phyloP scores from a whole-genome alignment of 2,113 vertebrate genomes.

The Ginglymostoma cirratum region DNA sequence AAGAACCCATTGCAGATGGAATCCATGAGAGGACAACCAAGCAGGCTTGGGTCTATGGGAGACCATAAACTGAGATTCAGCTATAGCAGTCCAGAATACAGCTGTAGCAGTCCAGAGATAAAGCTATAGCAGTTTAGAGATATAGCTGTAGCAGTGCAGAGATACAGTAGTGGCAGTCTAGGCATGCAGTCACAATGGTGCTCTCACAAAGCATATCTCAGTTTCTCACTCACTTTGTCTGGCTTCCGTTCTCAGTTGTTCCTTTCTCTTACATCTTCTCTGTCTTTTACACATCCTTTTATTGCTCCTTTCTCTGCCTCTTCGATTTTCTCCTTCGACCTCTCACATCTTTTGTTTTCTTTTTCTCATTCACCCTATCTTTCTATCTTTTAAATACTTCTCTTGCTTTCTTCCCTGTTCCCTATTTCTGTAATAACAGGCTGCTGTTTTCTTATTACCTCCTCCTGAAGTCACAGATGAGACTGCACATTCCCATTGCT shows the following conservation, averaged over 20 bases:
- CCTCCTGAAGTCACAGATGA: background rate
- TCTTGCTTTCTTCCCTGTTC: background rate
- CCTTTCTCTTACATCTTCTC: background rate
- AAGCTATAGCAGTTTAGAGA: too few species aligned
- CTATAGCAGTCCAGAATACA: too few species aligned
- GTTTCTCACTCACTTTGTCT: background rate
- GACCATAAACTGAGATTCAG: too few species aligned
- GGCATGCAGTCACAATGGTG: too few species aligned
- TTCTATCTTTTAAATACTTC: too few species aligned
- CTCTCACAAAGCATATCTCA: background rate
- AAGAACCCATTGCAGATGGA: too few species aligned
- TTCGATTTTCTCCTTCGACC: background rate
- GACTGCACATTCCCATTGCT: background rate
- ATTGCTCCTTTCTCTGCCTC: background rate
- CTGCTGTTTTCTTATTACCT: background rate
- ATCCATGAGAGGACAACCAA: too few species aligned
- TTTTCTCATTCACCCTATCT: background rate
- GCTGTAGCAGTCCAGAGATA: too few species aligned
- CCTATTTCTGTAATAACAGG: background rate
- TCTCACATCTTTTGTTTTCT: background rate
- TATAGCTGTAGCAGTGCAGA: too few species aligned
- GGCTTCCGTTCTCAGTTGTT: background rate
- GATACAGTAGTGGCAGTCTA: too few species aligned
- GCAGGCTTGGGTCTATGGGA: too few species aligned
- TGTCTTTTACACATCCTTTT: background rate